A percentile compares a stretch with the other conserved stretches of the same genome.
Conservation (phyloP, 1,140 invertebrate genomes). For the Drosophila ambigua region DNA sequence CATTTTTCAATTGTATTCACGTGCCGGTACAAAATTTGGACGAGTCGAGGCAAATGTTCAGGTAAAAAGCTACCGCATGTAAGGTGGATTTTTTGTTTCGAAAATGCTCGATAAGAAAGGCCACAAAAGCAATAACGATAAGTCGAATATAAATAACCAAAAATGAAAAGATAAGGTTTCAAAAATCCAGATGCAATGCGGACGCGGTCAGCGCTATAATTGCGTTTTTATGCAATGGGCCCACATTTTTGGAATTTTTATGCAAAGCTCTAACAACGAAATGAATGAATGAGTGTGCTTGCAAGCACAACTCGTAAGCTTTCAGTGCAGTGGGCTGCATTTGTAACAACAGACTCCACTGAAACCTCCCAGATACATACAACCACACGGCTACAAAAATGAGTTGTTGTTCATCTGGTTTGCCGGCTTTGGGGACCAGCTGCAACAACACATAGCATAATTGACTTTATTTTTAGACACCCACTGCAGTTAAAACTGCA, state of each 20-base stretch:
- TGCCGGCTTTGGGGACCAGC: conserved; percentile 65
- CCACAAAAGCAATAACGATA: conserved; percentile 22
- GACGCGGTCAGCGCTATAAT: conserved; percentile 34
- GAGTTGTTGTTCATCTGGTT: conserved; percentile 75
- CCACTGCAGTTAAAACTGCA: conserved; percentile 43
- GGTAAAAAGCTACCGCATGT: conserved; percentile 9
- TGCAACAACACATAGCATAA: conserved; percentile 76
- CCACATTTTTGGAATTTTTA: conserved; percentile 61
- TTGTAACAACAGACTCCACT: conserved; percentile 9
- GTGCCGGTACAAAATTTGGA: conserved; percentile 20
- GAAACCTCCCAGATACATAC: conserved; percentile 1
- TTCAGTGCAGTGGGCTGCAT: conserved; percentile 28
- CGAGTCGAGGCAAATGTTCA: conserved; percentile 19
- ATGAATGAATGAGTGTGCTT: conserved; percentile 44
- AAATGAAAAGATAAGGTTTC: conserved; percentile 44
- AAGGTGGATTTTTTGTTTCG: conserved; percentile 44
- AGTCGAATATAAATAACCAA: conserved; percentile 16
- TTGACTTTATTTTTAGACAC: conserved; percentile 75
- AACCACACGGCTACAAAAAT: conserved; percentile 2
- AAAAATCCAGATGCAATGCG: conserved; percentile 39
- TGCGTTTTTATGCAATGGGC: conserved; percentile 39
- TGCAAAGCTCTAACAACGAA: conserved; percentile 28
- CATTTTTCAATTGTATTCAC: conserved; percentile 61
- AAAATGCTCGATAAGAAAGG: conserved; percentile 54
- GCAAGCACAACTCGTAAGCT: conserved; percentile 17